These are phyloP conservation scores for Cyclopterus lumpus DNA, from an alignment of 2,797 vertebrate genomes.

Conservation along the genomic window DNA sequence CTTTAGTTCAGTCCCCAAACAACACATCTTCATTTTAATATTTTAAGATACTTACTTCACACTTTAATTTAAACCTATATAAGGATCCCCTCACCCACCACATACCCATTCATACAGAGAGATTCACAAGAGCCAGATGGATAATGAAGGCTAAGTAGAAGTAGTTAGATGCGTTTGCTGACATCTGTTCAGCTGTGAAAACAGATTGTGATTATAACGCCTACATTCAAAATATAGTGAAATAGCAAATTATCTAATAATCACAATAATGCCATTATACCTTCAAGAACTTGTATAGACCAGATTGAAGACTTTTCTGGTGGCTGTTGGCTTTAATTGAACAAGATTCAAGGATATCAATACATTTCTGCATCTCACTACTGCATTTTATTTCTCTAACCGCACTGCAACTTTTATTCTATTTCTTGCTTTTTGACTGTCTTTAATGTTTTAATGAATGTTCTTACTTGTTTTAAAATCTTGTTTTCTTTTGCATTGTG, in stretches of 20 bases:
- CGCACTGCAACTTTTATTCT: too few relatives aligned
- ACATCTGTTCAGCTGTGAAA: neutral
- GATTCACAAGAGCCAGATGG: conserved; percentile 45
- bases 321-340: too few relatives aligned
- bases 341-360: too few relatives aligned
- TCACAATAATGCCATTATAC: neutral
- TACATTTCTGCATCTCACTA: too few relatives aligned
- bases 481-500: too few relatives aligned
- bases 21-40: neutral
- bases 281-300: neutral
- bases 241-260: neutral
- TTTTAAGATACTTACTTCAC: neutral
- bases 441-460: too few relatives aligned
- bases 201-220: neutral
- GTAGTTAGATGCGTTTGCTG: neutral
- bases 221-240: neutral
- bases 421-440: too few relatives aligned
- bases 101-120: conserved; percentile 1
- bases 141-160: conserved; percentile 38
- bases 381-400: too few relatives aligned
- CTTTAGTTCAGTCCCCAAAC: neutral
- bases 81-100: conserved; percentile 1
- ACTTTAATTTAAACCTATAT: neutral
- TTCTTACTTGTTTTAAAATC: too few relatives aligned
- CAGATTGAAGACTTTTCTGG: too few relatives aligned